Evolutionary conservation across 1,140 invertebrate genomes (phyloP).

Genomic region (Plectus sambesii): DNA sequence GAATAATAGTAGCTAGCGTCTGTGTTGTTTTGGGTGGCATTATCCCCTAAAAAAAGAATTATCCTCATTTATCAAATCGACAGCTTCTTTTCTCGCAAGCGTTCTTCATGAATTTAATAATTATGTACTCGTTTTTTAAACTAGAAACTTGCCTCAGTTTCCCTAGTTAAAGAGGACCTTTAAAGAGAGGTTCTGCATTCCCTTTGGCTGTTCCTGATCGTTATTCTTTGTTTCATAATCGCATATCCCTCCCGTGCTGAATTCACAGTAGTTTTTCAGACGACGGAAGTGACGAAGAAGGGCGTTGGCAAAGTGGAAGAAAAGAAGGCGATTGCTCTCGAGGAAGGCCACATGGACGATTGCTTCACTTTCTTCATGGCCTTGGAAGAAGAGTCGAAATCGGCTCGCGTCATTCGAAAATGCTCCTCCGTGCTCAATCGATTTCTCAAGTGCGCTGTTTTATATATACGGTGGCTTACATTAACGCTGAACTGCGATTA

Average conservation of each 20-base stretch:
- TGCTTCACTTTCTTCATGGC: slow-evolving; percentile 91
- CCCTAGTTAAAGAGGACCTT: not conserved
- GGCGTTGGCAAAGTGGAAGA: slow-evolving; percentile 97
- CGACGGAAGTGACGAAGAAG: slow-evolving; percentile 97
- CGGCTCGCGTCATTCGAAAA: slow-evolving; percentile 93
- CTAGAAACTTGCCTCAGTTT: no score
- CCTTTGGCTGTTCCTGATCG: not conserved
- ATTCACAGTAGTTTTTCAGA: slow-evolving; percentile 53
- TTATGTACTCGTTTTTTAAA: no score
- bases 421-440: slow-evolving; percentile 92
- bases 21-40: no score
- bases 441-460: slow-evolving; percentile 68
- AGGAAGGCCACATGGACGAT: slow-evolving; percentile 99
- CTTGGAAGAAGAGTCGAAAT: slow-evolving; percentile 96
- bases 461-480: not conserved
- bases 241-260: no score
- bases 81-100: no score
- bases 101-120: no score
- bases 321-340: slow-evolving; percentile 84
- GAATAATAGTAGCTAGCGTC: no score
- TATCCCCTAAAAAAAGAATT: no score
- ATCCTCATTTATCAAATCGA: no score
- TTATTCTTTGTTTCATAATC: no score
- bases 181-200: not conserved
- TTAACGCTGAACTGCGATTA: not conserved